Evolutionary conservation across 2,888 invertebrate genomes (phyloP).

Genomic region (Brenthis ino): DNA sequence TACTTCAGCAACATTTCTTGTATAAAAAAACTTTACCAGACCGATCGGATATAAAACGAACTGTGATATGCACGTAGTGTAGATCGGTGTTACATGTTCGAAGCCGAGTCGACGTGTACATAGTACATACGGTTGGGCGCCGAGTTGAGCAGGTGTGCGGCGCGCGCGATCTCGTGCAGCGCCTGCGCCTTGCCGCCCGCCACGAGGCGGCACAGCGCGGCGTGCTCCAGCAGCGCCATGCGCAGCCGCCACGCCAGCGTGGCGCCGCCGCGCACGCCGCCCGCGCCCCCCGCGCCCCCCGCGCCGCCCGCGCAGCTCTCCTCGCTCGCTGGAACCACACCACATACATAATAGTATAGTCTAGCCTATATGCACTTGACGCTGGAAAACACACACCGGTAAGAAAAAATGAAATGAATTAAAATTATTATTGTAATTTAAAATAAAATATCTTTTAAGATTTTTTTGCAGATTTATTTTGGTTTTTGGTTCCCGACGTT

Average conservation of each 20-base stretch:
- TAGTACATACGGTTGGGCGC: constrained; percentile 49
- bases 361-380: constrained; percentile 50
- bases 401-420: too few species aligned
- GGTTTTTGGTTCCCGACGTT: too few species aligned
- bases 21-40: too few species aligned
- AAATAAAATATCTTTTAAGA: too few species aligned
- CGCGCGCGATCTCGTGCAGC: constrained; percentile 87
- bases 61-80: neutral
- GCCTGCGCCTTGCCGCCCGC: constrained; percentile 98
- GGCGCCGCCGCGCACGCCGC: constrained; percentile 63
- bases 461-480: too few species aligned
- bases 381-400: too few species aligned
- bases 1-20: too few species aligned
- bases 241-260: constrained; percentile 92
- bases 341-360: neutral
- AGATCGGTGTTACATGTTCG: neutral
- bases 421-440: too few species aligned
- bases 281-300: constrained; percentile 84
- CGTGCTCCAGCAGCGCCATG: constrained; percentile 96
- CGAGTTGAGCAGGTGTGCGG: constrained; percentile 54
- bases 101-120: constrained; percentile 4
- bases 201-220: constrained; percentile 97
- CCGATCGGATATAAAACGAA: too few species aligned
- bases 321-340: constrained; percentile 72
- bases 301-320: constrained; percentile 71